These are phyloP conservation scores for Meiosimyza decipiens DNA, from an alignment of 2,888 invertebrate genomes.

Conservation along the genomic window DNA sequence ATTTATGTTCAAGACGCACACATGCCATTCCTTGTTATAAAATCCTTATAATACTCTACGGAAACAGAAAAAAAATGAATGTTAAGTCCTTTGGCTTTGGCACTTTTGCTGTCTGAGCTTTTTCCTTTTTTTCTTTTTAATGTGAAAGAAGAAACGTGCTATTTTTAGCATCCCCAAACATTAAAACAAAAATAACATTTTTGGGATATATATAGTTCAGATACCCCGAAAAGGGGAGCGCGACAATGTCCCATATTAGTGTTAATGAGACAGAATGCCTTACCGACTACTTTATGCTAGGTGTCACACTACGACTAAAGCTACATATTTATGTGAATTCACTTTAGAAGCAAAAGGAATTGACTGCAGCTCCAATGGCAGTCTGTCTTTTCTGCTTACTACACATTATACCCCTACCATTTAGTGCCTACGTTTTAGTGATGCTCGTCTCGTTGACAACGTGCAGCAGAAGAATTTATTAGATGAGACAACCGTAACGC, in stretches of 20 bases:
- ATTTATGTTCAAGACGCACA: slow-evolving; percentile 20
- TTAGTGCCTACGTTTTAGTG: not conserved
- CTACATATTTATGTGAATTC: slow-evolving; percentile 7
- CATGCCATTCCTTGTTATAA: slow-evolving; percentile 11
- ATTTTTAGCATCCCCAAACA: slow-evolving; percentile 17
- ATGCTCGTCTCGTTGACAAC: slow-evolving; percentile 45
- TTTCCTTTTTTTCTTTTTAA: not conserved
- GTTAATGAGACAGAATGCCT: slow-evolving; percentile 50
- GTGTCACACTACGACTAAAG: slow-evolving; percentile 38
- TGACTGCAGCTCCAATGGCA: too few relatives aligned
- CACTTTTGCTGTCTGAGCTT: slow-evolving; percentile 5
- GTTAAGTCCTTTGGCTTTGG: not conserved
- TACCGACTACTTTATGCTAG: slow-evolving; percentile 47
- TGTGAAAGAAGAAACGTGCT: not conserved
- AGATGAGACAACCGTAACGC: slow-evolving; percentile 37
- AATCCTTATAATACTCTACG: not conserved
- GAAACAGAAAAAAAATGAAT: not conserved
- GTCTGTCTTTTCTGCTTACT: too few relatives aligned
- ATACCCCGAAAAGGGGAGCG: not conserved
- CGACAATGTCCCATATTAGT: slow-evolving; percentile 46
- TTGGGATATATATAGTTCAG: not conserved
- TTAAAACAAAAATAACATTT: not conserved
- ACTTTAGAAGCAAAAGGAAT: too few relatives aligned
- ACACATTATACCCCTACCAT: too few relatives aligned
- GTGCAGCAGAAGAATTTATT: slow-evolving; percentile 45